A percentile compares a stretch with the other conserved stretches of the same genome.
Evolutionary conservation across 2,113 vertebrate genomes (phyloP).

Genomic region (Tricholaema leucomelas): DNA sequence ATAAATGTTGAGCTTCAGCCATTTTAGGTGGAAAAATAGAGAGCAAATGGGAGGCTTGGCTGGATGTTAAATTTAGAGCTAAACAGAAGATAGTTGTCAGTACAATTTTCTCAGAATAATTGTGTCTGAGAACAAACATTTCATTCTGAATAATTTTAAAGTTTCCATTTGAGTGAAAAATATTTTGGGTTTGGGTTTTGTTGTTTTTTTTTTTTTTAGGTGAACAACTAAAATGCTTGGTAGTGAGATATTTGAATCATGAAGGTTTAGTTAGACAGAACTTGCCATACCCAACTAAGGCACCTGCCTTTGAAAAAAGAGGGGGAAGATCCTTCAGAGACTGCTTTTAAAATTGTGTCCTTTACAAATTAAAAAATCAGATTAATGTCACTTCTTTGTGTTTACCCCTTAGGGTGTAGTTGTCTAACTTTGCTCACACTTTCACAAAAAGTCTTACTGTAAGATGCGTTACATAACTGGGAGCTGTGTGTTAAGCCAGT

Average conservation of each 20-base stretch:
- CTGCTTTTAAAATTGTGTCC: not conserved
- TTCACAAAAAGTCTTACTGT: not conserved
- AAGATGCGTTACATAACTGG: not conserved
- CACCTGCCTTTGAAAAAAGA: accelerated
- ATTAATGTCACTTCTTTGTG: not conserved
- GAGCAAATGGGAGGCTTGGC: not conserved
- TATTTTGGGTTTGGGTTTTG: too few species aligned
- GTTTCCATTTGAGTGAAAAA: not conserved
- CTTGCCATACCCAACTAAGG: accelerated
- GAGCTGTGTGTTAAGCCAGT: accelerated
- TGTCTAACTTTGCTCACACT: not conserved
- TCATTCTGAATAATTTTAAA: not conserved
- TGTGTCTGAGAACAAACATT: not conserved
- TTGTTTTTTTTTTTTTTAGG: not conserved
- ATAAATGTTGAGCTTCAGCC: not conserved
- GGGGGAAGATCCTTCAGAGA: not conserved
- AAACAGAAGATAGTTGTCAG: not conserved
- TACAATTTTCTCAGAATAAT: too few species aligned
- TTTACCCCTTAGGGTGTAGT: not conserved
- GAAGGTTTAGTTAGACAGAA: not conserved
- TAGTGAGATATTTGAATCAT: not conserved
- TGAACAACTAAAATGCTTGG: not conserved
- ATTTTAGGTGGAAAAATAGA: not conserved
- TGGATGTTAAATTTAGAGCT: not conserved
- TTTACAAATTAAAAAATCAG: not conserved